Conservation (phyloP, 2,113 vertebrate genomes). For the Pelodiscus sinensis region DNA sequence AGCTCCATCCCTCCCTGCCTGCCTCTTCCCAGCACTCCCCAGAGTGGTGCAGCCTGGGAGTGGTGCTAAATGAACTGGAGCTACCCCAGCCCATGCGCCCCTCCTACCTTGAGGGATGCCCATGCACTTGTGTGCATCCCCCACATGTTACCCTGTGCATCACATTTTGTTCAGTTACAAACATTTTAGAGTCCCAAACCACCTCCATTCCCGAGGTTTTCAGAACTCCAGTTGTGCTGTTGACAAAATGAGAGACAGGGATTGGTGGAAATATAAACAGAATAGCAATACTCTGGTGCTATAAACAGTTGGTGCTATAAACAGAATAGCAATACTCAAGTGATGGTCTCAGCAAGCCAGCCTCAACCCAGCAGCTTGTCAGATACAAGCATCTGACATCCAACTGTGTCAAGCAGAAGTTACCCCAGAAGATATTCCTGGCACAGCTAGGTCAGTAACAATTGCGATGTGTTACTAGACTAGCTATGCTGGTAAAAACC, state of each 20-base stretch:
- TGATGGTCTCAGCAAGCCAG: neutral
- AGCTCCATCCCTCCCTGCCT: too few species aligned
- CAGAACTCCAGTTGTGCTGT: too few species aligned
- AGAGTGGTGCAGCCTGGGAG: too few species aligned
- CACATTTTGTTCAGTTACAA: too few species aligned
- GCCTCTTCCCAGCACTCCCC: too few species aligned
- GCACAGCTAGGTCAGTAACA: neutral
- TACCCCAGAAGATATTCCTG: neutral
- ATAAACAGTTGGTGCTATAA: neutral
- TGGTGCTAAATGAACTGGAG: too few species aligned
- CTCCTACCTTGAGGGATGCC: too few species aligned
- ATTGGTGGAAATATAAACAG: neutral
- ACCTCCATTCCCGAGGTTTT: too few species aligned
- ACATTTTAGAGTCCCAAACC: too few species aligned
- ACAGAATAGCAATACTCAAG: neutral
- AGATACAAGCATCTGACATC: neutral
- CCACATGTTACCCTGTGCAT: too few species aligned
- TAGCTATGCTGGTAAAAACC: neutral
- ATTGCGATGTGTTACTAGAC: fast-evolving
- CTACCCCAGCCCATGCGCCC: too few species aligned
- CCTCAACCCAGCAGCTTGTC: neutral
- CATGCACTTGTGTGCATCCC: too few species aligned
- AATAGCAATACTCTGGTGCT: neutral
- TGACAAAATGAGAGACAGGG: neutral
- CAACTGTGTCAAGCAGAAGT: neutral